Evolutionary conservation across 2,888 invertebrate genomes (phyloP).

Genomic region (Drepana falcataria): DNA sequence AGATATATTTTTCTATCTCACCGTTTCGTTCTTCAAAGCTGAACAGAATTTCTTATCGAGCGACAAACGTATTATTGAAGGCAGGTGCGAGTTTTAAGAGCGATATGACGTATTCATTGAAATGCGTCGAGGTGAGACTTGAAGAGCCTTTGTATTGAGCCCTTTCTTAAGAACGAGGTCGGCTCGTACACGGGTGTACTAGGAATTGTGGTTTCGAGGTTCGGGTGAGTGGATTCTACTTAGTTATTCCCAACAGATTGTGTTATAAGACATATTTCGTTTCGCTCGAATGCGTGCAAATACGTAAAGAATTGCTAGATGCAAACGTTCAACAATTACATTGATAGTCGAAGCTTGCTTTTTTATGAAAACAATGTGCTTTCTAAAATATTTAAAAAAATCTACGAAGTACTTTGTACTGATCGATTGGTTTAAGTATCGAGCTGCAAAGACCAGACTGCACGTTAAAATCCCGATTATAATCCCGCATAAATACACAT

Average conservation of each 20-base stretch:
- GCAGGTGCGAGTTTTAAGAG: constrained; percentile 12
- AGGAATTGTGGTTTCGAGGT: not conserved
- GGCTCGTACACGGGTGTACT: not conserved
- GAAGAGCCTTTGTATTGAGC: constrained; percentile 20
- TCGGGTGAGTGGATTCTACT: not conserved
- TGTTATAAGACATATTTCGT: not conserved
- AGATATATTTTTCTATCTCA: no score
- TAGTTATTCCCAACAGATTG: not conserved
- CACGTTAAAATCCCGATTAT: no score
- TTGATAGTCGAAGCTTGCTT: no score
- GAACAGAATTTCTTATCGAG: not conserved
- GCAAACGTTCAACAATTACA: not conserved
- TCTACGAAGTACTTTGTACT: no score
- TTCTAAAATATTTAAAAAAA: no score
- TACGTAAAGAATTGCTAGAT: not conserved
- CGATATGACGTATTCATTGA: constrained; percentile 13
- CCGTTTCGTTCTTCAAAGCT: not conserved
- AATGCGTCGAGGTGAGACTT: constrained; percentile 20
- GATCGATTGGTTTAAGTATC: no score
- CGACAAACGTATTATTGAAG: not conserved
- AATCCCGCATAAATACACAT: no score
- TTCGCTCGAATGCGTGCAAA: not conserved
- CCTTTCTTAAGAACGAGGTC: not conserved
- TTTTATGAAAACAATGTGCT: not conserved
- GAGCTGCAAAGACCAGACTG: no score